Base-by-base conservation (phyloP, 1,140 invertebrate species). In the Hycleus phaleratus region DNA sequence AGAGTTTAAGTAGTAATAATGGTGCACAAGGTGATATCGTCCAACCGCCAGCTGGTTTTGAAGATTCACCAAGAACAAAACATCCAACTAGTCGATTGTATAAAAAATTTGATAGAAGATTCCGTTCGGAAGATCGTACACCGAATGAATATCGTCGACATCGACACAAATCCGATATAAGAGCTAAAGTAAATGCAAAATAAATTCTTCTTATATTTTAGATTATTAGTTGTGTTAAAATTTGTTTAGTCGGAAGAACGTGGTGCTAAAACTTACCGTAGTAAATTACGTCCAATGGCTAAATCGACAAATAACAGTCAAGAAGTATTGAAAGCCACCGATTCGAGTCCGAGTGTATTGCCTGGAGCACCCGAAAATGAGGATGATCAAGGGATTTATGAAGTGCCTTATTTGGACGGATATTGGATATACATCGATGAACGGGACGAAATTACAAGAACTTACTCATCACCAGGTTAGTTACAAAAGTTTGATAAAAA, bases 41-140 rank as follows among this genome's bases (percentile, higher is more conserved):
- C 4, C 86, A 89, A 65, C 89, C 90, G 2, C 90, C 90, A 5
- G 90, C 88, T 11, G 87, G 88, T 38, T 93, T 93, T 71, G 89
- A 87, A 9, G 90, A 93, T 74, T 91, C 88, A 0, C 89, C 89
- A 1, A 72, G 58, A 64, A 64, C 58, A 70, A 79, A 71, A 72
- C 74, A 73, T 71, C 66, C 59, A 63, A 3, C 40, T 5, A 42
- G 77, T 2, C 71, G 86, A 26, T 69, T 90, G 3, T 90, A 88
- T 69, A 91, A 90, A 69, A 90, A 91, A 70, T 79, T 87, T 59
- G 88, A 91, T 57, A 90, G 90, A 67, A 77, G 88, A 58, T 89
- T 87, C 68, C 78, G 88, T 9, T 90, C 88, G n/a, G 89, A 91
- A 70, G 88, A 92, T 62, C 80, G 86, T 8, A 77, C 80, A 18